Evolutionary conservation across 1,140 invertebrate species (phyloP), one percentile per base, ranked within the genome.

Genomic region (Drosophila kurseongensis): DNA sequence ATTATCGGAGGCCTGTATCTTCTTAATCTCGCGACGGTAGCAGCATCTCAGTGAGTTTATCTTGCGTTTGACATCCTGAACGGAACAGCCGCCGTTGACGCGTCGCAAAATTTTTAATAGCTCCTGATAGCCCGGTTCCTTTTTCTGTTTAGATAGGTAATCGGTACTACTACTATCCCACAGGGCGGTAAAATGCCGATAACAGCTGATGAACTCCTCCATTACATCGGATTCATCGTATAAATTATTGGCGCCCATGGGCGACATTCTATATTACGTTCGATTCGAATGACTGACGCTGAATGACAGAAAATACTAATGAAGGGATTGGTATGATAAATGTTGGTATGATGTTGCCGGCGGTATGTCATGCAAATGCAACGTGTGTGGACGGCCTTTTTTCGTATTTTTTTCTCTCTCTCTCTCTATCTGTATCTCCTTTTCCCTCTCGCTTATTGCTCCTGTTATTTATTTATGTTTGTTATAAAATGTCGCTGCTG

Each of bases 191-290:
- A 79, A 86, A 6, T 89, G 79, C 0, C 56, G 75, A 67, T 86
- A 86, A 27, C 83, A 86, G 67, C 83, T 83, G 23, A 86, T 86
- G 38, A 88, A 86, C 36, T 86, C 83, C 54, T 80, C 72, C 79
- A 86, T 80, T 0, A 86, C 72, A 48, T 83, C 79, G 40, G 78
- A 78, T 8, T 88, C 84, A n/a, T 86, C 84, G 58, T 73, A 77
- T 13, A 88, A 27, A 35, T 35, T 14, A 9, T 5, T 42, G 44
- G 29, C 42, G 18, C 4, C 16, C 29, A 35, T 18, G 12, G 8
- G 32, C 18, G 66, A 56, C 63, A 52, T 50, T 32, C 4, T 10
- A 5, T 47, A 14, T 4, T n/a, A 29, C 47, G 47, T 13, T 29
- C 18, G 35, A 23, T 18, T 41, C 50, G 29, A 57, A 56, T 16